phyloP scores from a whole-genome alignment of 2,888 invertebrate genomes.

The Pollenia griseotomentosa region DNA sequence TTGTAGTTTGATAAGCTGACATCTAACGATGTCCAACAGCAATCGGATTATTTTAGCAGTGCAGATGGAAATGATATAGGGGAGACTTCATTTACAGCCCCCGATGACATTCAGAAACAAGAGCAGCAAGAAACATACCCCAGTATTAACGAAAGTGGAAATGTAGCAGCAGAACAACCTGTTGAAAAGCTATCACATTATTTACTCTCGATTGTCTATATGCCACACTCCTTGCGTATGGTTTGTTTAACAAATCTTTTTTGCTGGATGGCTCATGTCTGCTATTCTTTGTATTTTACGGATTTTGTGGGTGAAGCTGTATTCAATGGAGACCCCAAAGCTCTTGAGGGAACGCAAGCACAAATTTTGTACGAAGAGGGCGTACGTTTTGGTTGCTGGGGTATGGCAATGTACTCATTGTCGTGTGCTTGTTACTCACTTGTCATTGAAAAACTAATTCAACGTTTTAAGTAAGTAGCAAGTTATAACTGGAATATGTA shows the following conservation, averaged over 20 bases:
- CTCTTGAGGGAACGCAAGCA: constrained; percentile 87
- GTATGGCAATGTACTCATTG: constrained; percentile 98
- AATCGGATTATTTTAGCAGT: constrained; percentile 71
- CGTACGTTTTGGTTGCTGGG: constrained; percentile 97
- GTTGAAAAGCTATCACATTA: constrained; percentile 89
- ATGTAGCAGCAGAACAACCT: constrained; percentile 71
- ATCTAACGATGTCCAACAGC: constrained; percentile 63
- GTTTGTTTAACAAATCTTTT: constrained; percentile 97
- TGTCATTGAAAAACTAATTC: constrained; percentile 93
- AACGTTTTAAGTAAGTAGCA: constrained; percentile 86
- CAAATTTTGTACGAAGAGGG: constrained; percentile 93
- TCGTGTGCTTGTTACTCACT: constrained; percentile 97
- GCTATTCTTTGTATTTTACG: constrained; percentile 98
- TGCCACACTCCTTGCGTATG: constrained; percentile 94
- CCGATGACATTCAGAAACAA: constrained; percentile 21
- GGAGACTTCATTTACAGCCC: constrained; percentile 73
- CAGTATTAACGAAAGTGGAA: constrained; percentile 30
- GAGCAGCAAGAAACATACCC: constrained; percentile 25
- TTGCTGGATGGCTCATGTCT: constrained; percentile 99
- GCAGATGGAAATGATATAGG: constrained; percentile 70
- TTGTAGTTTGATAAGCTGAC: constrained; percentile 71
- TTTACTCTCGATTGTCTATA: constrained; percentile 94
- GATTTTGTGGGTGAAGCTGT: constrained; percentile 89
- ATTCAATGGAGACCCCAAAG: constrained; percentile 86
- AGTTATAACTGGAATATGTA: not conserved